Conservation (phyloP, 1,140 invertebrate genomes). For the Aphelinus certus region DNA sequence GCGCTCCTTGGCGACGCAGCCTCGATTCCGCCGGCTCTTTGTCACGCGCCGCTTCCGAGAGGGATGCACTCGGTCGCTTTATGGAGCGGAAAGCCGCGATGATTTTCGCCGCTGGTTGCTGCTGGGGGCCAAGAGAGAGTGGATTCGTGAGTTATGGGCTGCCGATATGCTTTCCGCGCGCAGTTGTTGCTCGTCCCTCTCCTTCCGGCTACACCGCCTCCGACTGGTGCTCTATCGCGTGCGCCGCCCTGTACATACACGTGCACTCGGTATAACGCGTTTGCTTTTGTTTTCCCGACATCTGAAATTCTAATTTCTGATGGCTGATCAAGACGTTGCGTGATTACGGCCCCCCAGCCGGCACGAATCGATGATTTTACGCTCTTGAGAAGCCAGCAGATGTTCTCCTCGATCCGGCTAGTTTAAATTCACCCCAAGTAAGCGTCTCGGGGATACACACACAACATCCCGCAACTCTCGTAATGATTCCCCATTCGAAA, state of each 20-base stretch:
- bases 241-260: neutral
- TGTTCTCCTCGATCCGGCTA: neutral
- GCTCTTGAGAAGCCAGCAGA: constrained; percentile 19
- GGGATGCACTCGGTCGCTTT: constrained; percentile 36
- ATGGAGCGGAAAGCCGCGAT: constrained; percentile 50
- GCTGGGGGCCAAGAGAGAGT: too few relatives aligned
- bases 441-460: too few relatives aligned
- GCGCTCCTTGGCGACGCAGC: constrained; percentile 16
- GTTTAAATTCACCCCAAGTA: neutral
- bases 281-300: neutral
- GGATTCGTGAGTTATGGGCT: too few relatives aligned
- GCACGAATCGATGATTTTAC: constrained; percentile 12
- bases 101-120: constrained; percentile 42
- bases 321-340: too few relatives aligned
- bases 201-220: too few relatives aligned
- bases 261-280: neutral
- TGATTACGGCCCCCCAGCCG: neutral
- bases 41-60: neutral
- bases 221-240: too few relatives aligned
- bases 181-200: too few relatives aligned
- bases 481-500: neutral
- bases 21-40: constrained; percentile 1
- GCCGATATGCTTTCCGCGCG: too few relatives aligned
- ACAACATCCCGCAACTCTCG: neutral
- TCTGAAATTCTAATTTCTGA: constrained; percentile 15